Percentiles rank a stretch among this genome's conserved stretches.
These are phyloP conservation scores for Thunnus maccoyii DNA, from an alignment of 2,113 vertebrate genomes.

Conservation along the genomic window DNA sequence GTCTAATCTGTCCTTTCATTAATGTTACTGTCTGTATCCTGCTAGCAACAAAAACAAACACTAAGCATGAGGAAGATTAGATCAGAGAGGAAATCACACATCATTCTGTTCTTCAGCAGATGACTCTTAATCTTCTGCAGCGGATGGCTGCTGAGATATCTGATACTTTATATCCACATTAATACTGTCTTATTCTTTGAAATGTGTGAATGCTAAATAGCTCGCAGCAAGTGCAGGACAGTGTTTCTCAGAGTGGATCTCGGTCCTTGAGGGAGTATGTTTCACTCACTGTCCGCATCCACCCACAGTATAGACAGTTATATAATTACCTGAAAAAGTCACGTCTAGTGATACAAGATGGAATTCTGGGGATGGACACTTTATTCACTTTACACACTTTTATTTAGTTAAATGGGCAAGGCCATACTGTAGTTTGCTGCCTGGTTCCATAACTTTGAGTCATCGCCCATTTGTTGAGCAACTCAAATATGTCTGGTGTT, in stretches of 20 bases:
- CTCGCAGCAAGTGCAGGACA: background rate
- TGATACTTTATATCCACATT: background rate
- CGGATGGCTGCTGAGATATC: background rate
- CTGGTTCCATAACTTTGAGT: too few species aligned
- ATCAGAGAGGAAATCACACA: constrained; percentile 58
- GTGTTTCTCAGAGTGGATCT: background rate
- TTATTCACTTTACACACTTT: too few species aligned
- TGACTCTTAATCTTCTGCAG: background rate
- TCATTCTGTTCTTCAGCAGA: background rate
- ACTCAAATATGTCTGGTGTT: too few species aligned
- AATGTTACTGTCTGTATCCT: constrained; percentile 27
- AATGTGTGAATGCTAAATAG: background rate
- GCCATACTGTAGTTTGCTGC: too few species aligned
- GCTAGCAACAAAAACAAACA: constrained; percentile 35
- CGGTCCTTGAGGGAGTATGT: too few species aligned
- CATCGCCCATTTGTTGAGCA: too few species aligned
- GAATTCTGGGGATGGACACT: too few species aligned
- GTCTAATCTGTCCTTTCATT: constrained; percentile 23
- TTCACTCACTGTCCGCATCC: too few species aligned
- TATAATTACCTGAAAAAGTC: too few species aligned
- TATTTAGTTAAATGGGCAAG: too few species aligned
- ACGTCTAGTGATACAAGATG: too few species aligned
- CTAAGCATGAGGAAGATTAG: constrained; percentile 44
- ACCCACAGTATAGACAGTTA: too few species aligned
- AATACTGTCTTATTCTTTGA: background rate